Evolutionary conservation across 2,113 vertebrate genomes (phyloP).

Genomic region (Forbesichthys papilliferus): DNA sequence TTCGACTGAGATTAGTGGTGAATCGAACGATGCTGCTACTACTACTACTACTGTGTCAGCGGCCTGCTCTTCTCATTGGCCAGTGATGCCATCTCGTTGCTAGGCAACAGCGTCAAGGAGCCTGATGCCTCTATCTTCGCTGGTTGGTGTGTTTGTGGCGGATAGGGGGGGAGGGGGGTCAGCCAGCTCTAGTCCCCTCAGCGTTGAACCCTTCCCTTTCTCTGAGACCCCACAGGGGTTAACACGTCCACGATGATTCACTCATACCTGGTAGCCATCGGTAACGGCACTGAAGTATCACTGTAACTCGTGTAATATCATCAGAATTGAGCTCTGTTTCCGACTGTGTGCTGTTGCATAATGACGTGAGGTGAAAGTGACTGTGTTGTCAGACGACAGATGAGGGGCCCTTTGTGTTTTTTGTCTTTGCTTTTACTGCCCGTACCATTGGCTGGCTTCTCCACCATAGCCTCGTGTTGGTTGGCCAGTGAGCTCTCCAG

Average conservation of each 20-base stretch:
- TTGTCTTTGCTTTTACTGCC: background rate
- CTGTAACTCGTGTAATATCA: constrained; percentile 7
- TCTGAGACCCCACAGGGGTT: background rate
- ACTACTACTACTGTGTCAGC: background rate
- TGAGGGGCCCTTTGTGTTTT: background rate
- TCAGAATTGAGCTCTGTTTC: constrained; percentile 12
- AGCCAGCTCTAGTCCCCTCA: no score
- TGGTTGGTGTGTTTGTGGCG: constrained; percentile 3
- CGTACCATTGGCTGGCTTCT: background rate
- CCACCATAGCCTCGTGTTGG: constrained; percentile 20
- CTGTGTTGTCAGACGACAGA: constrained; percentile 27
- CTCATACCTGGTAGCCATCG: no score
- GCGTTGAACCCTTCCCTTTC: no score
- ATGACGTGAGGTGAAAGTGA: constrained; percentile 21
- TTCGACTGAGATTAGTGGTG: constrained; percentile 1
- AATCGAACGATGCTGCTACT: no score
- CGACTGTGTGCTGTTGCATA: constrained; percentile 34
- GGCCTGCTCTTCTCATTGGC: constrained; percentile 55
- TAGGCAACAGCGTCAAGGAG: constrained; percentile 70
- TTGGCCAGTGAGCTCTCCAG: constrained; percentile 23
- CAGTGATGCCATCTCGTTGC: constrained; percentile 68
- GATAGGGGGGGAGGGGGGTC: no score
- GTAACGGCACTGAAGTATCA: background rate
- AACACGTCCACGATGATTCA: no score
- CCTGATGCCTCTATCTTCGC: constrained; percentile 47